These are phyloP conservation scores for Egretta garzetta DNA, from an alignment of 2,113 vertebrate genomes.

Conservation along the genomic window DNA sequence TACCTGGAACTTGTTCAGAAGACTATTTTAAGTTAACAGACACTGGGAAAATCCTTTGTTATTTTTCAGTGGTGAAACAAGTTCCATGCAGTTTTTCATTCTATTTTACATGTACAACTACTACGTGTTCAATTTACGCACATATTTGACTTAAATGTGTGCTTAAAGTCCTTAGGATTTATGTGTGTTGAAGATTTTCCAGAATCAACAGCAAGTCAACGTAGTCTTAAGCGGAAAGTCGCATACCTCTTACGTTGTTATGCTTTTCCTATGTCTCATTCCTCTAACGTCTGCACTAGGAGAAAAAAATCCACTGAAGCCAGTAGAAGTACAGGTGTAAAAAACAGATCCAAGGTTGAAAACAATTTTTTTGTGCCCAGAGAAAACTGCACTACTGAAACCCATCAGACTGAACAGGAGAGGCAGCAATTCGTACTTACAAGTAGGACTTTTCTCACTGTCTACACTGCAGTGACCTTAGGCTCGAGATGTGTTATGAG, in stretches of 20 bases:
- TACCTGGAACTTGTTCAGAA: not conserved
- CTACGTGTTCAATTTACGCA: not conserved
- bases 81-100: not conserved
- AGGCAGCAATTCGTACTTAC: not conserved
- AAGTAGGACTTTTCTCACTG: not conserved
- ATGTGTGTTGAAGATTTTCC: not conserved
- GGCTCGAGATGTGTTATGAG: not conserved
- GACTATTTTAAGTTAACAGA: not conserved
- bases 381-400: not conserved
- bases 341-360: not conserved
- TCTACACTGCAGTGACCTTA: not conserved
- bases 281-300: not conserved
- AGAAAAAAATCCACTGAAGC: not conserved
- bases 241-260: not conserved
- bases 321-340: not conserved
- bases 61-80: not conserved
- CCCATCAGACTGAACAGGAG: not conserved
- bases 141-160: not conserved
- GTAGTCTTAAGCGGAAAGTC: not conserved
- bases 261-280: constrained; percentile 23
- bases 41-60: not conserved
- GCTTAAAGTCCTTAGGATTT: not conserved
- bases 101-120: not conserved
- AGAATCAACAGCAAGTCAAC: constrained; percentile 27
- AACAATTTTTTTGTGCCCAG: not conserved